These are phyloP conservation scores for Meleagris gallopavo DNA, from an alignment of 2,113 vertebrate species.

Conservation along the genomic window DNA sequence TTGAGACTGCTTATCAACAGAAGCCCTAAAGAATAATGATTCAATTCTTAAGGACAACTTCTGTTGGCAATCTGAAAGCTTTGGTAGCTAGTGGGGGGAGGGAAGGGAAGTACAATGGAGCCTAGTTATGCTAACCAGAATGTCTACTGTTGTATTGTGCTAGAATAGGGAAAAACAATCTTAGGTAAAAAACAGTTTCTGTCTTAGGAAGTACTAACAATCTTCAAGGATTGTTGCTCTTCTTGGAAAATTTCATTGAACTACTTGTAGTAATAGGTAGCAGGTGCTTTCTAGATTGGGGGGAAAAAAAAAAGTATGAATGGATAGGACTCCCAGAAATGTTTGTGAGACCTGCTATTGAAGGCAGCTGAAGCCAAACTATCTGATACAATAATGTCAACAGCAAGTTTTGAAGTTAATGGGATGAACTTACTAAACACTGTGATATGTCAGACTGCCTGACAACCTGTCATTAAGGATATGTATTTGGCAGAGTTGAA, in stretches of 20 bases:
- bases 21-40: neutral
- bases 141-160: neutral
- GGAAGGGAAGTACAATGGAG: neutral
- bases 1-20: neutral
- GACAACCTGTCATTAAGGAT: neutral
- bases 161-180: neutral
- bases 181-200: neutral
- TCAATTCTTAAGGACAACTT: neutral
- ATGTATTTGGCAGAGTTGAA: neutral
- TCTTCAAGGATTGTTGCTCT: neutral
- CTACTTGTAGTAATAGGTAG: neutral
- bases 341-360: too few species aligned
- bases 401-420: neutral
- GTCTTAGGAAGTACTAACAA: neutral
- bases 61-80: neutral
- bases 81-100: neutral
- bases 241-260: neutral
- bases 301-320: neutral
- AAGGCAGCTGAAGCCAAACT: neutral
- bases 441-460: neutral
- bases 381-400: neutral
- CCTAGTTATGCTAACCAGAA: neutral
- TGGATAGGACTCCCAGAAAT: neutral
- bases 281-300: neutral
- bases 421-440: neutral